Conservation (phyloP, 1,140 invertebrate genomes). For the Drosophila guanche region DNA sequence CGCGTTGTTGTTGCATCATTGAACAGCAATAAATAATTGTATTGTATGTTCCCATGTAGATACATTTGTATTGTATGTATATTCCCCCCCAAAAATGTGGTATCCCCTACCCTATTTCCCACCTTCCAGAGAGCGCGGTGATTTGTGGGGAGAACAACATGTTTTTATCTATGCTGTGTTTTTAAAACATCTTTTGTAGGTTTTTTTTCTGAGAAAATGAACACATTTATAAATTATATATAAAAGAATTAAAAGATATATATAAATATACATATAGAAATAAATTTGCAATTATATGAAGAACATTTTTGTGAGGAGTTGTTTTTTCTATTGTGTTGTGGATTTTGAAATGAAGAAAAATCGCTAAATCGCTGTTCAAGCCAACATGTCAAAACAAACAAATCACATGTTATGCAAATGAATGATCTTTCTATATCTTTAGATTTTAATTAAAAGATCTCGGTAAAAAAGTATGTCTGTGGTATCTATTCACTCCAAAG, state of each 20-base stretch:
- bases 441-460: no score
- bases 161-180: conserved; percentile 52
- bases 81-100: not conserved
- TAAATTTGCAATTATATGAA: conserved; percentile 52
- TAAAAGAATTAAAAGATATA: conserved; percentile 42
- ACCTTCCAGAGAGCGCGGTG: conserved; percentile 18
- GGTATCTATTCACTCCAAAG: no score
- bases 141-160: conserved; percentile 9
- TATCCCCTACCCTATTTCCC: conserved; percentile 8
- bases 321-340: no score
- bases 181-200: conserved; percentile 54
- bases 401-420: no score
- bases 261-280: conserved; percentile 34
- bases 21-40: no score
- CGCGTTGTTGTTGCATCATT: no score
- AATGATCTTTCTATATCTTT: no score
- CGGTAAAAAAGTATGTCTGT: no score
- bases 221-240: conserved; percentile 43
- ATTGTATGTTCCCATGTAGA: no score
- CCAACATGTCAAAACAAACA: no score
- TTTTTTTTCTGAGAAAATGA: conserved; percentile 78
- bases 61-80: no score
- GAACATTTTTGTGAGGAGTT: not conserved
- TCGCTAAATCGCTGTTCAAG: no score
- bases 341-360: not conserved